Evolutionary conservation across 2,888 invertebrate genomes (phyloP), one percentile per base, ranked within the genome.

Genomic region (Temnothorax unifasciatus): DNA sequence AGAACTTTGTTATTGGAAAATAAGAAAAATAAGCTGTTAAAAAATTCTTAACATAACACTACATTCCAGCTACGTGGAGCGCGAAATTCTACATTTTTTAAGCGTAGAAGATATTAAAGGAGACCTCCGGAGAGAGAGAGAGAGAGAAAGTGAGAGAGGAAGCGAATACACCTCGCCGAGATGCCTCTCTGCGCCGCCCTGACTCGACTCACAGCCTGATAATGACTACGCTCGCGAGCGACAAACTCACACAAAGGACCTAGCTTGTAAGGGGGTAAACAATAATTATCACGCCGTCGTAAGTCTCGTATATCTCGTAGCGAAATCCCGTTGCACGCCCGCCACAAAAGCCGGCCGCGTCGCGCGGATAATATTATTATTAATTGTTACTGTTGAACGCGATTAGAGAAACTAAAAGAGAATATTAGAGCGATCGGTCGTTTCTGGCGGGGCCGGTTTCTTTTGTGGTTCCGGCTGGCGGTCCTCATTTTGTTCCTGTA

Each of bases 241-340:
- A 73, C 79, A 81, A 81, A 81, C 79, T 81, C 59, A 81, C 79
- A 81, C 74, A 81, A 81, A 81, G 47, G 75, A 81, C 25, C 44
- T 82, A 79, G 75, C 77, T 63, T 61, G 38, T 88, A 88, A 85
- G 73, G 64, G 64, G 88, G 54, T 84, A 86, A 86, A 90, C 85
- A 75, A 85, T 89, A 89, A 88, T 82, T 84, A 86, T 87, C 84
- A 84, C 83, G 74, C 82, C 66, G 81, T 82, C 79, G 81, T 88
- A 90, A 89, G 85, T 88, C 87, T 85, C 84, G 84, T 90, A 74
- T 81, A 90, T 89, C 81, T 89, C 69, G 87, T 90, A 90, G 90
- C 84, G 59, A 89, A 81, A 84, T 83, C 83, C 87, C 82, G 79
- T 75, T 83, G 47, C 59, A 66, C 81, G 83, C 71, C 68, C 52